phyloP scores from a whole-genome alignment of 1,140 invertebrate species.

The Trichonephila inaurata region DNA sequence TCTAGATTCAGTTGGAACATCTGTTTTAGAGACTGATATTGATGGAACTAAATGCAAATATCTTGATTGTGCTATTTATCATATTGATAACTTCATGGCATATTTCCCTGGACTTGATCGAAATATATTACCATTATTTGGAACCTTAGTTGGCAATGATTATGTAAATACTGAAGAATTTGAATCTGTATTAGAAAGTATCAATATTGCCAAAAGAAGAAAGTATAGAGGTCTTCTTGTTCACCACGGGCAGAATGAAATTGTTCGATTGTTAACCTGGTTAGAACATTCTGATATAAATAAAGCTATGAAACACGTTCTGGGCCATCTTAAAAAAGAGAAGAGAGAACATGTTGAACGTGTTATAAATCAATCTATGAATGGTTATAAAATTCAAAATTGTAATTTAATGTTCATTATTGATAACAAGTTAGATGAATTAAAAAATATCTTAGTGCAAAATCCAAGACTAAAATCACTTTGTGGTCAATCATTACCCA shows the following conservation, averaged over 20 bases:
- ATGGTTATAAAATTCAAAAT: constrained; percentile 77
- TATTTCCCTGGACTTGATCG: constrained; percentile 85
- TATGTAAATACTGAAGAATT: constrained; percentile 87
- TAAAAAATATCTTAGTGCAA: constrained; percentile 22
- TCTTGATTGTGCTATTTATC: constrained; percentile 87
- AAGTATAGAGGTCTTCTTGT: constrained; percentile 80
- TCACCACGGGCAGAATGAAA: constrained; percentile 83
- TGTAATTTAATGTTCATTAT: constrained; percentile 53
- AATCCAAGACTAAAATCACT: constrained; percentile 76
- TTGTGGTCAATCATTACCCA: constrained; percentile 80
- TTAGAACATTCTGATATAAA: constrained; percentile 86
- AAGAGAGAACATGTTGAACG: constrained; percentile 76
- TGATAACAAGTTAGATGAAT: constrained; percentile 6
- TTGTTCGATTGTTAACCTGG: constrained; percentile 88
- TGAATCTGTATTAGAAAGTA: constrained; percentile 85
- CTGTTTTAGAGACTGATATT: constrained; percentile 64
- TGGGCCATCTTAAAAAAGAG: constrained; percentile 78
- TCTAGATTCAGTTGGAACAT: constrained; percentile 85
- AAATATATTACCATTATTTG: constrained; percentile 87
- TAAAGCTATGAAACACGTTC: constrained; percentile 83
- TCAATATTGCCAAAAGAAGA: constrained; percentile 85
- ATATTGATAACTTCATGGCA: constrained; percentile 86
- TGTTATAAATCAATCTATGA: constrained; percentile 77
- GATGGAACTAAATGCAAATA: constrained; percentile 74
- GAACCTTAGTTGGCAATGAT: constrained; percentile 93